These are phyloP conservation scores for Notiomystis cincta DNA, from an alignment of 2,113 vertebrate genomes.

Conservation along the genomic window DNA sequence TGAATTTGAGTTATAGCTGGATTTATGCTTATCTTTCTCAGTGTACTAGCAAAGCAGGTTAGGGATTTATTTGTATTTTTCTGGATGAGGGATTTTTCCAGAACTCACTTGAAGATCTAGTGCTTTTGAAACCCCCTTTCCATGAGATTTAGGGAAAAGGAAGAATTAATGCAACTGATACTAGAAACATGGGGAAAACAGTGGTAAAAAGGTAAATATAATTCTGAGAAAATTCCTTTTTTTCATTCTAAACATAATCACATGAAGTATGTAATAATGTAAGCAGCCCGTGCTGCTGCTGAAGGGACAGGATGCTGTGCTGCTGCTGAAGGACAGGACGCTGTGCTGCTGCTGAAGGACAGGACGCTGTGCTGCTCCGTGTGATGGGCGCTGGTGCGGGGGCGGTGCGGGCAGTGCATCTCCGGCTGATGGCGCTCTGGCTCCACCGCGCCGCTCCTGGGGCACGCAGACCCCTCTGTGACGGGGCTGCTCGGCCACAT, in stretches of 20 bases:
- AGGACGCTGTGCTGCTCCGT: accelerated
- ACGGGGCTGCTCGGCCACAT: neutral
- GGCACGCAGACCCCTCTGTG: neutral
- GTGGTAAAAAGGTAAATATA: neutral
- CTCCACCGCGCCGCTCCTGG: neutral
- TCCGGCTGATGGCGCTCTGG: conserved; percentile 73
- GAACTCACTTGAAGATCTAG: neutral
- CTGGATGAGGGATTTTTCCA: neutral
- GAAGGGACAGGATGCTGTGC: neutral
- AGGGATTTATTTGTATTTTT: neutral
- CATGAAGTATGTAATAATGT: too few species aligned
- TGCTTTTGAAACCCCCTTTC: neutral
- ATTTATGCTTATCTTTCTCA: neutral
- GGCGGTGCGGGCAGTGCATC: neutral
- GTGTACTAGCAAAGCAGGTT: neutral
- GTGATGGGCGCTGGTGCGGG: accelerated
- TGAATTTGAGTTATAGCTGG: neutral
- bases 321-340: neutral
- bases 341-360: neutral
- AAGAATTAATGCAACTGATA: neutral
- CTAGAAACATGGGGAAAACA: neutral
- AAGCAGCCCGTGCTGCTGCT: neutral
- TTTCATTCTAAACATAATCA: neutral
- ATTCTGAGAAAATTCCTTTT: neutral
- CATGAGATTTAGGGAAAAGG: neutral